phyloP scores from a whole-genome alignment of 23 tunicate species.

The Halocynthia aurantium region DNA sequence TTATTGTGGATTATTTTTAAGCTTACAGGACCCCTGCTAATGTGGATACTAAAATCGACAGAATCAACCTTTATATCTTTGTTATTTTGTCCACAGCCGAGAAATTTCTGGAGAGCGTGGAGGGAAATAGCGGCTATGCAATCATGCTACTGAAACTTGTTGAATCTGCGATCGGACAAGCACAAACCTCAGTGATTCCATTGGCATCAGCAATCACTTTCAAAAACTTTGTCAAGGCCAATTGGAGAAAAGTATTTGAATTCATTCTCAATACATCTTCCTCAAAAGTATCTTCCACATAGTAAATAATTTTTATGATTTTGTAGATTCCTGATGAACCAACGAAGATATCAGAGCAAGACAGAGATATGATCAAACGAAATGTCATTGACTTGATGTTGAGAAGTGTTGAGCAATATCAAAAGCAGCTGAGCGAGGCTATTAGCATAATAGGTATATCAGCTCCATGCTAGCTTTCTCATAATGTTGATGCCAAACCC shows the following conservation, averaged over 20 bases:
- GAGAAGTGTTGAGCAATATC: constrained; percentile 58
- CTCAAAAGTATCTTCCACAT: neutral
- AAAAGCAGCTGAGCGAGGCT: constrained; percentile 92
- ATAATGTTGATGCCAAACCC: no score
- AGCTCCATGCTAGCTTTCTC: no score
- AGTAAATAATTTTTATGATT: neutral
- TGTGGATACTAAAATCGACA: no score
- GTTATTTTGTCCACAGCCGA: constrained; percentile 53
- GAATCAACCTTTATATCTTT: no score
- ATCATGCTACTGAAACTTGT: constrained; percentile 64
- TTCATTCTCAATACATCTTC: neutral
- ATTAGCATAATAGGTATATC: constrained; percentile 74
- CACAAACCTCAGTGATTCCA: constrained; percentile 9
- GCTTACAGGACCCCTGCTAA: no score
- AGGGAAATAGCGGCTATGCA: constrained; percentile 59
- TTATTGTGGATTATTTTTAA: neutral
- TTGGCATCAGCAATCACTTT: constrained; percentile 77
- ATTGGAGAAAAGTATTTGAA: constrained; percentile 59
- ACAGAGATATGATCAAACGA: constrained; percentile 61
- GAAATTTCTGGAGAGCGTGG: constrained; percentile 71
- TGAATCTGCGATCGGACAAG: constrained; percentile 18
- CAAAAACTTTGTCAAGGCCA: constrained; percentile 81
- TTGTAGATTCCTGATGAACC: constrained; percentile 68
- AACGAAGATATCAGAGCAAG: constrained; percentile 50
- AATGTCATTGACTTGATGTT: constrained; percentile 79